Conservation (phyloP, 2,888 invertebrate genomes). For the Masnerella sp. region DNA sequence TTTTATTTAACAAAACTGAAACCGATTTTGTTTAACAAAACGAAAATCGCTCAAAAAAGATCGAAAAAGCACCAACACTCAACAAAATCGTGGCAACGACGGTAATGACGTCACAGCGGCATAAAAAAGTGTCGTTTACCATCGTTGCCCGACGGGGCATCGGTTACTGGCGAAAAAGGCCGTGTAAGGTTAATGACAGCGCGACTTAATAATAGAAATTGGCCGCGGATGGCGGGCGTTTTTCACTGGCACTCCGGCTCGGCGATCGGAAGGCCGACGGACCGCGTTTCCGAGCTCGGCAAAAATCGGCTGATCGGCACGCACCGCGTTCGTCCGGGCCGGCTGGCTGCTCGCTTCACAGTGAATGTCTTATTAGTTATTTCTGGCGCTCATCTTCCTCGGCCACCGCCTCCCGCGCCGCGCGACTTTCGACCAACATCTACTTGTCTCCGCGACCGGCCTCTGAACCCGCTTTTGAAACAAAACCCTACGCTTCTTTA, state of each 20-base stretch:
- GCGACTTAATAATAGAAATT: conserved; percentile 27
- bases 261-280: conserved; percentile 71
- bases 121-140: too few relatives aligned
- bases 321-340: conserved; percentile 77
- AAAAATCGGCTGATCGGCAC: too few relatives aligned
- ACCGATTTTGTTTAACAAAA: too few relatives aligned
- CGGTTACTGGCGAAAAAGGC: conserved; percentile 3
- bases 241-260: conserved; percentile 49
- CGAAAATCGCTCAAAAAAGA: too few relatives aligned
- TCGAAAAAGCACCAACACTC: too few relatives aligned
- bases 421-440: conserved; percentile 31
- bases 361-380: conserved; percentile 78
- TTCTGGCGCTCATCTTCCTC: conserved; percentile 74
- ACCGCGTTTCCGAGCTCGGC: conserved; percentile 77
- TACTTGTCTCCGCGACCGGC: conserved; percentile 19
- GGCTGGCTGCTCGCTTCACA: conserved; percentile 77
- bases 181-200: conserved; percentile 33
- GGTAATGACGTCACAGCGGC: too few relatives aligned
- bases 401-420: conserved; percentile 57
- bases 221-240: conserved; percentile 17
- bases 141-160: too few relatives aligned
- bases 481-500: conserved; percentile 16
- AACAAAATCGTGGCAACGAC: too few relatives aligned
- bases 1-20: too few relatives aligned
- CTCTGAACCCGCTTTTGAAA: conserved; percentile 33